Conservation (phyloP, 64 coral and sea anemone species). For the Acropora yongei region DNA sequence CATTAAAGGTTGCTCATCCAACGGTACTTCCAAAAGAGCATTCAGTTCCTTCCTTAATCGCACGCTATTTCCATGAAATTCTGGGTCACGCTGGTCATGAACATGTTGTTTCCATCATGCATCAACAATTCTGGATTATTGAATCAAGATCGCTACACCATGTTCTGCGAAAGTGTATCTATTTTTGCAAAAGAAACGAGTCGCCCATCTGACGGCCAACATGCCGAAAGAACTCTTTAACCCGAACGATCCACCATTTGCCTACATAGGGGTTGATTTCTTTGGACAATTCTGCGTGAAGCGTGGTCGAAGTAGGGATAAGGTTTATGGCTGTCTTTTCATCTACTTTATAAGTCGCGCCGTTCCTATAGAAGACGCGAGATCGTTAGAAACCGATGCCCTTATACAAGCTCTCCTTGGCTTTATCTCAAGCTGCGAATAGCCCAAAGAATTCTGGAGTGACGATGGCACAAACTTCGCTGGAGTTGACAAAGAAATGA, state of each 20-base stretch:
- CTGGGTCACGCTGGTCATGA: constrained; percentile 39
- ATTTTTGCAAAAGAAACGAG: constrained; percentile 31
- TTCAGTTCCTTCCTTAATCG: constrained; percentile 10
- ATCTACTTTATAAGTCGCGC: too few relatives aligned
- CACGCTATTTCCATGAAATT: constrained; percentile 15
- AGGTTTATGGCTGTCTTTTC: too few relatives aligned
- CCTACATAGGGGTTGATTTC: constrained; percentile 50
- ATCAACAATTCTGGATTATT: constrained; percentile 55
- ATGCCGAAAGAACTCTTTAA: constrained; percentile 39
- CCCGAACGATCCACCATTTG: constrained; percentile 59
- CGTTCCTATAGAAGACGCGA: too few relatives aligned
- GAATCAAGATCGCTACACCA: constrained; percentile 1
- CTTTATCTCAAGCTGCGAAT: constrained; percentile 30
- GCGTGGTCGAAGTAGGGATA: constrained; percentile 13
- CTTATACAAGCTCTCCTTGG: background rate
- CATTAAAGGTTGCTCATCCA: background rate
- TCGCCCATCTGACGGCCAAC: constrained; percentile 41
- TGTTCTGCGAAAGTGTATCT: constrained; percentile 34
- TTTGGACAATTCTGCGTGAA: constrained; percentile 61
- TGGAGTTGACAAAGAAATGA: constrained; percentile 34
- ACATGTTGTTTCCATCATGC: constrained; percentile 21
- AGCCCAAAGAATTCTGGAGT: constrained; percentile 43
- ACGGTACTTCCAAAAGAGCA: background rate
- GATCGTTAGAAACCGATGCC: too few relatives aligned
- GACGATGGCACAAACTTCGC: constrained; percentile 49